Base-by-base conservation (phyloP, 1,140 invertebrate genomes). In the Trinorchestia longiramus region DNA sequence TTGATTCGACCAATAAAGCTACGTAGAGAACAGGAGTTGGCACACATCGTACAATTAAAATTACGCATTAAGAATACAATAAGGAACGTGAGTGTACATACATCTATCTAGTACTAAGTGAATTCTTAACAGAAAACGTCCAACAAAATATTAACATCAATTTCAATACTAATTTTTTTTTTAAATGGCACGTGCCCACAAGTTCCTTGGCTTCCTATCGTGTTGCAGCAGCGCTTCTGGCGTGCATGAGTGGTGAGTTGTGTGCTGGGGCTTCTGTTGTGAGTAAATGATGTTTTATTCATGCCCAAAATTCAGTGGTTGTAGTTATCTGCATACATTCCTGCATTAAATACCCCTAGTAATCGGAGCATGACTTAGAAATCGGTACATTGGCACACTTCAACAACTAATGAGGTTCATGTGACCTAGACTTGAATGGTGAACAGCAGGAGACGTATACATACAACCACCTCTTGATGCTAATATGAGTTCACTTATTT, bases 241-340 rank as follows among this genome's bases (percentile, higher is more conserved):
- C 36, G 36, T 77, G 11, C 62, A 77, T 77, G 62, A 77, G 62
- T 28, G 62, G 62, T 77, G 62, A n/a, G n/a, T 36, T 19, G 62
- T 36, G 62, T 36, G 62, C 62, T 36, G 62, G 62, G 11, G 62
- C 62, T 77, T 77, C 62, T 77, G 62, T 77, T 28, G 62, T 23
- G 62, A 77, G 62, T 77, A 77, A 77, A 77, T 77, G 62, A 77
- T 77, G 62, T 77, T 77, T 77, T 77, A 77, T 77, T 77, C 62
- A 77, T 77, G 62, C 62, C 36, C 62, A 77, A 36, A 77, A 77
- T 36, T 77, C 36, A 77, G 62, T 77, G 62, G 62, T 77, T 77
- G 62, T 77, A 77, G 62, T 77, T 1, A 11, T 77, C 62, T 36
- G 62, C 62, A 3, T 77, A 28, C 62, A 77, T 77, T 77, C 62